Percentiles rank a stretch among this genome's conserved stretches.
phyloP scores from a whole-genome alignment of 2,888 invertebrate genomes.

The Phlogophora meticulosa region DNA sequence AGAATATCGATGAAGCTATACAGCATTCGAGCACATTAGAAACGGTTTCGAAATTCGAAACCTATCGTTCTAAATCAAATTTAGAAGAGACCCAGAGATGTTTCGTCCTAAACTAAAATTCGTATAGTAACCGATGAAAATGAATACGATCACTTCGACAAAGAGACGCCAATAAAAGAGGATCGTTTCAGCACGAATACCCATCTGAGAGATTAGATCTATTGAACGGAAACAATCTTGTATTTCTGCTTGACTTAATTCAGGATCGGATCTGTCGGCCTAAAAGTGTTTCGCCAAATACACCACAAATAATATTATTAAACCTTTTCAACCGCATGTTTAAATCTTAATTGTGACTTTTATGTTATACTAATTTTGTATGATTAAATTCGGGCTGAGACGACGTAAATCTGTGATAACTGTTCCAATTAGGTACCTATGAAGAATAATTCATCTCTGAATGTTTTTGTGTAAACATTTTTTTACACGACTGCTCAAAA shows the following conservation, averaged over 20 bases:
- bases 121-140: conserved; percentile 73
- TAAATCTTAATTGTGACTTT: conserved; percentile 4
- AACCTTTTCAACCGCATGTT: conserved; percentile 45
- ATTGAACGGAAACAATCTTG: conserved; percentile 90
- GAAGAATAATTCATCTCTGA: conserved; percentile 29
- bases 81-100: conserved; percentile 26
- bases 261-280: conserved; percentile 75
- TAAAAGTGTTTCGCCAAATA: conserved; percentile 76
- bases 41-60: conserved; percentile 32
- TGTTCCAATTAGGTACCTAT: background rate
- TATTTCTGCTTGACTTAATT: conserved; percentile 87
- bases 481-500: too few relatives aligned
- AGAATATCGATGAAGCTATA: conserved; percentile 3
- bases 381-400: background rate
- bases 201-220: conserved; percentile 88
- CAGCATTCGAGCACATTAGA: conserved; percentile 12
- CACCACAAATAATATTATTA: conserved; percentile 67
- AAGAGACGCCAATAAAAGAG: conserved; percentile 88
- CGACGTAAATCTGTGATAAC: background rate
- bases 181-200: conserved; percentile 88
- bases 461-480: conserved; percentile 21
- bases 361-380: background rate
- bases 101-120: conserved; percentile 68
- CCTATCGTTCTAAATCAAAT: conserved; percentile 41
- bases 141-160: conserved; percentile 80